A percentile compares a stretch with the other conserved stretches of the same genome.
Conservation (phyloP, 2,888 invertebrate genomes). For the Dugesia japonica region DNA sequence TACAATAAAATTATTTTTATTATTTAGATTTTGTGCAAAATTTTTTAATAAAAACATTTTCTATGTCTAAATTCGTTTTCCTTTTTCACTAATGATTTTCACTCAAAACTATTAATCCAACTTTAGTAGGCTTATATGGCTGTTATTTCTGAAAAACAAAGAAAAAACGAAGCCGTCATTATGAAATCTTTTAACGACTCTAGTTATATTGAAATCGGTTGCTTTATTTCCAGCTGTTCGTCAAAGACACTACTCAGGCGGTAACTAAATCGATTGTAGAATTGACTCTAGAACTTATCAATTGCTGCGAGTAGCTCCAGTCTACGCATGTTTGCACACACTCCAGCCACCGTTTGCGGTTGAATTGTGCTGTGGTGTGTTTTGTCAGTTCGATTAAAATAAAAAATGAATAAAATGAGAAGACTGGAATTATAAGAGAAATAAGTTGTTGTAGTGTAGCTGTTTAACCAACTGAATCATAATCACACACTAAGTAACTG, state of each 20-base stretch:
- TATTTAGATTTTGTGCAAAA: too few species aligned
- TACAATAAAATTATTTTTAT: too few species aligned
- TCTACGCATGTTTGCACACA: slow-evolving; percentile 11
- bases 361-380: background rate
- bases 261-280: slow-evolving; percentile 10
- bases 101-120: slow-evolving; percentile 7
- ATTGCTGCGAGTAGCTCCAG: slow-evolving; percentile 9
- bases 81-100: background rate
- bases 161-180: background rate
- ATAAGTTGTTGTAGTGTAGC: background rate
- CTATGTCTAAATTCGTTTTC: too few species aligned
- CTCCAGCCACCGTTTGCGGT: background rate
- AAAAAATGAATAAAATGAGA: background rate
- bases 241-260: slow-evolving; percentile 9
- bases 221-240: slow-evolving; percentile 11
- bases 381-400: background rate
- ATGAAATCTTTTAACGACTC: background rate
- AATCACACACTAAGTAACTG: background rate
- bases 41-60: too few species aligned
- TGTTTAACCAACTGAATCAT: slow-evolving; percentile 10
- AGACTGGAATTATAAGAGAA: background rate
- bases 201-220: slow-evolving; percentile 12
- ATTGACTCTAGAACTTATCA: slow-evolving; percentile 13
- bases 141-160: background rate
- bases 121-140: slow-evolving; percentile 13